These are phyloP conservation scores for Megalopta genalis DNA, from an alignment of 1,140 invertebrate genomes.

Conservation along the genomic window DNA sequence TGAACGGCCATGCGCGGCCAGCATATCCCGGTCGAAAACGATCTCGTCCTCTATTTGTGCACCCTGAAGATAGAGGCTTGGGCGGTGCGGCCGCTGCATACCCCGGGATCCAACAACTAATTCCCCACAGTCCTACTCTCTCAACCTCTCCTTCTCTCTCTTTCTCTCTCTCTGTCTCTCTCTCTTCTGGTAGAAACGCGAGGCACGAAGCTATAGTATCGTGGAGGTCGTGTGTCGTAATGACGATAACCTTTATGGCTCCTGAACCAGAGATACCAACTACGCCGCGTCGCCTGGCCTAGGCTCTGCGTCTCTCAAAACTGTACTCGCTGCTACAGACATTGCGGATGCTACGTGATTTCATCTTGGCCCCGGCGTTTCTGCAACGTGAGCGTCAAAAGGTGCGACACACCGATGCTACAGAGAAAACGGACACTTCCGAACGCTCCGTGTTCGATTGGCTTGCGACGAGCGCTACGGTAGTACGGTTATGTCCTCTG, in stretches of 20 bases:
- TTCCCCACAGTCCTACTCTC: constrained; percentile 45
- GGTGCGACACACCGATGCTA: not conserved
- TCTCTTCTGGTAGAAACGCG: constrained; percentile 8
- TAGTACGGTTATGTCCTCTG: no score
- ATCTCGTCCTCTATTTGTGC: not conserved
- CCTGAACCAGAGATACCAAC: constrained; percentile 65
- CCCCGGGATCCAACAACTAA: constrained; percentile 41
- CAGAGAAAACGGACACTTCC: constrained; percentile 4
- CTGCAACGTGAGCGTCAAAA: not conserved
- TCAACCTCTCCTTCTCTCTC: no score
- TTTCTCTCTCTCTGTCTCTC: no score
- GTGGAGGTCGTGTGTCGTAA: constrained; percentile 63
- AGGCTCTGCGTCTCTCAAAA: constrained; percentile 33
- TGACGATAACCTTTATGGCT: constrained; percentile 71
- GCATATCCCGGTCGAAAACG: constrained; percentile 2
- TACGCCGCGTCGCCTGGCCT: constrained; percentile 33
- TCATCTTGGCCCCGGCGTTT: constrained; percentile 14
- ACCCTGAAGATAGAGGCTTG: constrained; percentile 30
- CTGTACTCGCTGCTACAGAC: constrained; percentile 43
- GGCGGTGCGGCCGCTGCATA: constrained; percentile 2
- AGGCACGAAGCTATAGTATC: constrained; percentile 45
- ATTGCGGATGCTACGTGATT: constrained; percentile 49
- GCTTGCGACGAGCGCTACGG: not conserved
- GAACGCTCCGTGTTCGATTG: not conserved
- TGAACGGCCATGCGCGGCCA: not conserved